Percentiles rank a stretch among this genome's conserved stretches.
Conservation (phyloP, 2,797 vertebrate genomes). For the Gephyroberyx darwinii region DNA sequence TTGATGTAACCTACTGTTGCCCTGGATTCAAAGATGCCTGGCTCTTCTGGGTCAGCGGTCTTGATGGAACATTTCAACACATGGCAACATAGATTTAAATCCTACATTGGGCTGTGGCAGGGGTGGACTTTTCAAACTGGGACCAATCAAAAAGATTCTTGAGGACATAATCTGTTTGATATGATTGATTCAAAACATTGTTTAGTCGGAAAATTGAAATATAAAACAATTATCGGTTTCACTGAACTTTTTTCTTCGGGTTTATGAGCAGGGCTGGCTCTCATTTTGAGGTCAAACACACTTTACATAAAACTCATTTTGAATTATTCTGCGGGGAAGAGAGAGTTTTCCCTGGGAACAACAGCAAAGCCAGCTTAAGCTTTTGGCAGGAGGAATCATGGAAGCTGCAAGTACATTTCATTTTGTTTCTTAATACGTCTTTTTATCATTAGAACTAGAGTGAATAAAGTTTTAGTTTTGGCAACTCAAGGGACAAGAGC, state of each 20-base stretch:
- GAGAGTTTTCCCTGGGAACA: constrained; percentile 38
- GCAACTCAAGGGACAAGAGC: constrained; percentile 12
- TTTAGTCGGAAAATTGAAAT: constrained; percentile 45
- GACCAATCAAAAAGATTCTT: constrained; percentile 38
- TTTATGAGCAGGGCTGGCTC: constrained; percentile 63
- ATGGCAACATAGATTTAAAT: constrained; percentile 43
- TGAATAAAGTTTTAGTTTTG: constrained; percentile 44
- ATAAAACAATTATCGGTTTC: constrained; percentile 55
- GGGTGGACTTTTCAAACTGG: constrained; percentile 31
- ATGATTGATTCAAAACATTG: constrained; percentile 57
- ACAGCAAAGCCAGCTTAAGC: constrained; percentile 29
- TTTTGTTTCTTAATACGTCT: constrained; percentile 19
- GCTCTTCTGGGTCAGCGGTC: constrained; percentile 23
- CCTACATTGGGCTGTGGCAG: constrained; percentile 47
- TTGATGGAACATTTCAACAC: constrained; percentile 51
- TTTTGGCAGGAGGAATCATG: constrained; percentile 39
- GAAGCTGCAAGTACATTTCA: constrained; percentile 17
- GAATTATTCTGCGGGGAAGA: constrained; percentile 53
- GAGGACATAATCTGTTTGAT: constrained; percentile 43
- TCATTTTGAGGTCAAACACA: constrained; percentile 65
- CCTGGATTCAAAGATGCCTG: constrained; percentile 31
- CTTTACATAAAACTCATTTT: constrained; percentile 51
- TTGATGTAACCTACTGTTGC: constrained; percentile 21
- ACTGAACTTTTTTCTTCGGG: constrained; percentile 56
- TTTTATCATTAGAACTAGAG: constrained; percentile 31